Base-by-base conservation (phyloP, 1,140 invertebrate species). In the Branchinecta lindahli region DNA sequence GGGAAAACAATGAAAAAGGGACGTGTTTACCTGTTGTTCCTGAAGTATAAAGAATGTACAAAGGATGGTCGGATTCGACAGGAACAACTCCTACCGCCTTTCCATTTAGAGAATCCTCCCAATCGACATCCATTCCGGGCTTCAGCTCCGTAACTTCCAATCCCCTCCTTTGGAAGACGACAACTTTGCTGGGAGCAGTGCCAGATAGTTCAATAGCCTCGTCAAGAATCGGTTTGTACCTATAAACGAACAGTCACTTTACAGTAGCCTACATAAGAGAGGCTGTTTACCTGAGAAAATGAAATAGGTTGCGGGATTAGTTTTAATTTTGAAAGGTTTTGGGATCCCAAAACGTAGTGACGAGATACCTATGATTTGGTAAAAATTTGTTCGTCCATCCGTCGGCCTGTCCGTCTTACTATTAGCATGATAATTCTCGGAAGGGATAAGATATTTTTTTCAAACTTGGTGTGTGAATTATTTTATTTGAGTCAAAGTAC, bases 11-110 rank as follows among this genome's bases (percentile, higher is more conserved):
- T 61, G 18, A 20, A 12, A 61, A 61, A 61, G 12, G 52, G 12
- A 15, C 6, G 61, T 66, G 15, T 68, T 75, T 76, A 81, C 88
- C 88, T 72, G 91, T 92, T 12, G 91, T 92, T 69, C 92, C 93
- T 6, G 92, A 96, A 0, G 94, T 97, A 76, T 97, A 96, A 0
- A 97, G 80, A 71, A 97, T 88, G 75, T 96, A 97, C 6, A 95
- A 79, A 0, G 93, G 90, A 74, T 96, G 88, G 75, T 91, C 93
- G 9, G 92, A 87, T 74, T 90, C 86, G 0, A 95, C 86, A 0
- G 92, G 84, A 6, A 94, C 88, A 76, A 90, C 93, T 3, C 89
- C 85, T 72, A 88, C 86, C 12, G 86, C 86, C 3, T 84, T 81
- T 0, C 84, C 80, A 46, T 66, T 46, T 21, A 94, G 72, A 2